These are phyloP conservation scores for Oncorhynchus clarkii DNA, from an alignment of 2,113 vertebrate genomes.

Conservation along the genomic window DNA sequence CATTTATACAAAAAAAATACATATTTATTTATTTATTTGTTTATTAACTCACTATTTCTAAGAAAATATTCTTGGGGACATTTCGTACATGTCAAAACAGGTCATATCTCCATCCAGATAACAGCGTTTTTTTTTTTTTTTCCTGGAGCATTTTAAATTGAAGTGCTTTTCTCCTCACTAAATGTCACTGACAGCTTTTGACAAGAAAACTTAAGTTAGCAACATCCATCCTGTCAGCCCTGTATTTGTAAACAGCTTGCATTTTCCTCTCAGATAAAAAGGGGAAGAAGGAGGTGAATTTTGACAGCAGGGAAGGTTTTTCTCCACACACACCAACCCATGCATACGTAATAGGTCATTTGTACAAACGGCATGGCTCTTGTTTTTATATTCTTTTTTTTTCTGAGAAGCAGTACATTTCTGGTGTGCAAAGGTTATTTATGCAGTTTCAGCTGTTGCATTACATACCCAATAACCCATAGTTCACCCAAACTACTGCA, in stretches of 20 bases:
- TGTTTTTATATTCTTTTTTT: background rate
- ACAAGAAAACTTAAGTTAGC: conserved; percentile 79
- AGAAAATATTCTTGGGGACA: no score
- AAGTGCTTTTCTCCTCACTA: conserved; percentile 69
- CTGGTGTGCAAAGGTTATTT: background rate
- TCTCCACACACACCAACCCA: conserved; percentile 64
- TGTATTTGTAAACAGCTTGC: conserved; percentile 76
- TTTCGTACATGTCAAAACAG: conserved; percentile 13
- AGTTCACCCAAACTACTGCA: background rate
- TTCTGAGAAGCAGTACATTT: no score
- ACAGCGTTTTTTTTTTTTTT: conserved; percentile 28
- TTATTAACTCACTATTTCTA: no score
- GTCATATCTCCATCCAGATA: conserved; percentile 50
- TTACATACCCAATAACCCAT: background rate
- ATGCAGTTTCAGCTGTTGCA: background rate
- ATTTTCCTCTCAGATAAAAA: conserved; percentile 62
- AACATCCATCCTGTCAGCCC: conserved; percentile 69
- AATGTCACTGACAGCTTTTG: conserved; percentile 83
- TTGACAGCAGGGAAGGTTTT: conserved; percentile 67
- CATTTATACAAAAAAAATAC: no score
- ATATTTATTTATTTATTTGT: no score
- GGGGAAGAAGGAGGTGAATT: conserved; percentile 60
- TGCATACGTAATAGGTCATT: conserved; percentile 66
- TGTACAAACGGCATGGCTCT: conserved; percentile 10
- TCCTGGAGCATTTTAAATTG: conserved; percentile 61